Evolutionary conservation across 2,797 vertebrate genomes (phyloP).

Genomic region (Spinibarbus caldwelli): DNA sequence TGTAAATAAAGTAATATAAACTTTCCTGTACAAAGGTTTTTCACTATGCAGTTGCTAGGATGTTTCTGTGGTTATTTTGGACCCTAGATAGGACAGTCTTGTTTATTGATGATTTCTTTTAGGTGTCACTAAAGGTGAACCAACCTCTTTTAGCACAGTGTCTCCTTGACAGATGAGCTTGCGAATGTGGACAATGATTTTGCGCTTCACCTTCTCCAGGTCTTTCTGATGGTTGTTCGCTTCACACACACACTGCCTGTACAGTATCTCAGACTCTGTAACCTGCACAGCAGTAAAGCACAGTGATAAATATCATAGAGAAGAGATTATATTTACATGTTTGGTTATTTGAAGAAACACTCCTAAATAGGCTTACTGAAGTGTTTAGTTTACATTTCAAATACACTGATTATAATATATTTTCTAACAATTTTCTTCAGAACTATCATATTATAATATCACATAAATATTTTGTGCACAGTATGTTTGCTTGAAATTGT

Average conservation of each 20-base stretch:
- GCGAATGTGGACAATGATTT: conserved; percentile 86
- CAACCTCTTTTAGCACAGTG: conserved; percentile 87
- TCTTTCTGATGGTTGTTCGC: conserved; percentile 81
- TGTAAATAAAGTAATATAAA: no score
- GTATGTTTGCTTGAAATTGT: background rate
- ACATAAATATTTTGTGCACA: background rate
- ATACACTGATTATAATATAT: background rate
- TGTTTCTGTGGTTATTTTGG: no score
- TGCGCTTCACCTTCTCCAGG: conserved; percentile 83
- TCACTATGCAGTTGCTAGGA: no score
- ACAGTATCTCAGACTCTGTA: conserved; percentile 79
- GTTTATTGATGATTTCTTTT: background rate
- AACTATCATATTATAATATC: background rate
- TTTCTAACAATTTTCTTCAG: background rate
- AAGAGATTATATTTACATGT: background rate
- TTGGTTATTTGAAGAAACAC: background rate
- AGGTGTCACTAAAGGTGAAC: conserved; percentile 42
- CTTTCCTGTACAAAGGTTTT: no score
- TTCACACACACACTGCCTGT: conserved; percentile 80
- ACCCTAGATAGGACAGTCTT: no score
- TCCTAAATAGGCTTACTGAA: no score
- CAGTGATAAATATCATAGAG: background rate
- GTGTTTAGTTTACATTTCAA: background rate
- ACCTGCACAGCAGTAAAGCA: conserved; percentile 67
- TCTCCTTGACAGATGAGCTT: conserved; percentile 93